A percentile compares a stretch with the other conserved stretches of the same genome.
phyloP scores from a whole-genome alignment of 1,140 invertebrate species.

The Sitophilus oryzae region DNA sequence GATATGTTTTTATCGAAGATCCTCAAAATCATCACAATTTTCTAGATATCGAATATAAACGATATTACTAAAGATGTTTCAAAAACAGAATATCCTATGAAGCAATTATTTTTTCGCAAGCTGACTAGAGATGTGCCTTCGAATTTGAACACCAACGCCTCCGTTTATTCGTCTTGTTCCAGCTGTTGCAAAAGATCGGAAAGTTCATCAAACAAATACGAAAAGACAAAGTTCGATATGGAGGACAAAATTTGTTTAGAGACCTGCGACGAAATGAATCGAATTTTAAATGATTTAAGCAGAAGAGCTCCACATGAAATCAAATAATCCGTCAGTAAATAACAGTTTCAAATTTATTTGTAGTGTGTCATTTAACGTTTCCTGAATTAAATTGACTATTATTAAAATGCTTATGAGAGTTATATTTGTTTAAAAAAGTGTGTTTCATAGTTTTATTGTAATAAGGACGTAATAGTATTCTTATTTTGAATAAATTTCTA shows the following conservation, averaged over 20 bases:
- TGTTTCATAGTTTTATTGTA: too few species aligned
- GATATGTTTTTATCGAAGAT: too few species aligned
- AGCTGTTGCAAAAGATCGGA: conserved; percentile 3
- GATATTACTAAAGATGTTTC: conserved; percentile 4
- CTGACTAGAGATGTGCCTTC: not conserved
- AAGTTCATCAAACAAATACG: not conserved
- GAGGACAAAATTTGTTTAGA: not conserved
- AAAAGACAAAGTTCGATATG: not conserved
- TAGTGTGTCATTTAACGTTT: too few species aligned
- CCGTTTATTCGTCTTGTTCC: conserved; percentile 13
- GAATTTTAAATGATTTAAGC: not conserved
- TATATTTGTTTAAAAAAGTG: too few species aligned
- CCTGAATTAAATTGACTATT: too few species aligned
- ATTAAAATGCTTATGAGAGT: too few species aligned
- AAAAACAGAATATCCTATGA: not conserved
- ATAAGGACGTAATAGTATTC: too few species aligned
- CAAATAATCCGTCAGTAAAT: too few species aligned
- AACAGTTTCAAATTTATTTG: too few species aligned
- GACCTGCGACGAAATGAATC: not conserved
- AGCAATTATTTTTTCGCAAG: not conserved
- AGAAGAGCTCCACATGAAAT: too few species aligned
- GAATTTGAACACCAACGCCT: conserved; percentile 8
- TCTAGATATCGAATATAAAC: conserved; percentile 21
- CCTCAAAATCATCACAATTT: not conserved
- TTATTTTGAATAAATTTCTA: too few species aligned